Percentiles rank a stretch among this genome's conserved stretches.
These are phyloP conservation scores for Halyomorpha halys DNA, from an alignment of 1,140 invertebrate species.

Conservation along the genomic window DNA sequence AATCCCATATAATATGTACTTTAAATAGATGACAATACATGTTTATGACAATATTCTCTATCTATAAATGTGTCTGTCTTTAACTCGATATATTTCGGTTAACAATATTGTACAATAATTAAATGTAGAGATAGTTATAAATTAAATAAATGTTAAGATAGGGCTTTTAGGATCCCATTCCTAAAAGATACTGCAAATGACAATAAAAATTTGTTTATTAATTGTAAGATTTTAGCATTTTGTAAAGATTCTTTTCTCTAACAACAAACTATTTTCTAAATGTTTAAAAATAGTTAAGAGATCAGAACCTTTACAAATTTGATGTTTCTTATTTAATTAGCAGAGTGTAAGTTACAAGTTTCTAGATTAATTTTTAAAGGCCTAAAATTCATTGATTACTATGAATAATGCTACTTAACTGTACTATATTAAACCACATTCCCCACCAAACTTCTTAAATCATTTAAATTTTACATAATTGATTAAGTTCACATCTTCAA, in stretches of 20 bases:
- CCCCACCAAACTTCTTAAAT: too few species aligned
- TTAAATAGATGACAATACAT: slow-evolving; percentile 11
- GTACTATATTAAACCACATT: too few species aligned
- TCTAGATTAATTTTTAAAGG: too few species aligned
- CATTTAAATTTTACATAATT: too few species aligned
- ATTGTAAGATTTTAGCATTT: slow-evolving; percentile 8
- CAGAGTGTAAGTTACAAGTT: background rate
- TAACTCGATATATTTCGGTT: too few species aligned
- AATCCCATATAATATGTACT: background rate
- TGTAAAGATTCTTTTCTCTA: slow-evolving; percentile 9
- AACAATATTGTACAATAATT: slow-evolving; percentile 5
- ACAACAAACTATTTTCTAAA: background rate
- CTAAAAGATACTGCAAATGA: slow-evolving; percentile 28
- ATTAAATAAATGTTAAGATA: slow-evolving; percentile 17
- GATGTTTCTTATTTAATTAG: background rate
- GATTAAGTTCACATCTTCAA: too few species aligned
- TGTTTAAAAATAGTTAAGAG: background rate
- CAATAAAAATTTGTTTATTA: slow-evolving; percentile 27
- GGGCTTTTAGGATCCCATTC: slow-evolving; percentile 23
- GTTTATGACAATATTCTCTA: slow-evolving; percentile 6
- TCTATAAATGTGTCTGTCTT: slow-evolving; percentile 5
- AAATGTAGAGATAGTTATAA: background rate
- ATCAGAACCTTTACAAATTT: slow-evolving; percentile 4
- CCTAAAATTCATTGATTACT: too few species aligned
- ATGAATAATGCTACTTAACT: too few species aligned